Conservation (phyloP, 2,113 vertebrate genomes). For the Rafetus swinhoei region DNA sequence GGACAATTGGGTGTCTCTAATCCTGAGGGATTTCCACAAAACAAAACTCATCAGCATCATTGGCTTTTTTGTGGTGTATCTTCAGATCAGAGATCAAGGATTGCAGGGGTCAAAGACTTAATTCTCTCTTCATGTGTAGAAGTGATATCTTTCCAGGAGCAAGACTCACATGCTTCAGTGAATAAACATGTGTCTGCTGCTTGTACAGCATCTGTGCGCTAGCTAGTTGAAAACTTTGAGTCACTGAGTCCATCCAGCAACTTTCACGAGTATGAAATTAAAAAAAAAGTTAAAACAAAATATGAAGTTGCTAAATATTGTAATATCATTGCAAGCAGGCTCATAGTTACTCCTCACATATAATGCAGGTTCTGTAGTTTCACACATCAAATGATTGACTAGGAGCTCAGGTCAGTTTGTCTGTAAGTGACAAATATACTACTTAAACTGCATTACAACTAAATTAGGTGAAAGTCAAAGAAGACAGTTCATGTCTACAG, state of each 20-base stretch:
- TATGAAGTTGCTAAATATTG: not conserved
- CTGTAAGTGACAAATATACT: rapidly evolving
- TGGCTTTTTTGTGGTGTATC: not conserved
- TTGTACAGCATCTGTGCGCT: not conserved
- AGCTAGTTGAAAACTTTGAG: not conserved
- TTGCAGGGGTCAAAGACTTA: not conserved
- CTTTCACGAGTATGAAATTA: not conserved
- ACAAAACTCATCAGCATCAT: not conserved
- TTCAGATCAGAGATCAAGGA: not conserved
- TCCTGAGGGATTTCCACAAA: not conserved
- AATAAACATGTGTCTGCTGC: not conserved
- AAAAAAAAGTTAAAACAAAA: not conserved
- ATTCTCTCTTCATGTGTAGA: not conserved
- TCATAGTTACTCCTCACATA: not conserved
- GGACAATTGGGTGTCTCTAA: not conserved
- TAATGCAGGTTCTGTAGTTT: not conserved
- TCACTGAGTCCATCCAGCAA: not conserved
- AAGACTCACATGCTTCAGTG: not conserved
- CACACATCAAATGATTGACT: not conserved
- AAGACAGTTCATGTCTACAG: not conserved
- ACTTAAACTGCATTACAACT: not conserved
- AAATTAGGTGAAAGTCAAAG: slow-evolving; percentile 28
- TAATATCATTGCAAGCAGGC: not conserved
- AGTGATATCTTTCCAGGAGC: not conserved
- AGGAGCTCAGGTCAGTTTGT: not conserved